Evolutionary conservation across 2,113 vertebrate genomes (phyloP), one percentile per base, ranked within the genome.

Genomic region (Erythrocercus mccallii): DNA sequence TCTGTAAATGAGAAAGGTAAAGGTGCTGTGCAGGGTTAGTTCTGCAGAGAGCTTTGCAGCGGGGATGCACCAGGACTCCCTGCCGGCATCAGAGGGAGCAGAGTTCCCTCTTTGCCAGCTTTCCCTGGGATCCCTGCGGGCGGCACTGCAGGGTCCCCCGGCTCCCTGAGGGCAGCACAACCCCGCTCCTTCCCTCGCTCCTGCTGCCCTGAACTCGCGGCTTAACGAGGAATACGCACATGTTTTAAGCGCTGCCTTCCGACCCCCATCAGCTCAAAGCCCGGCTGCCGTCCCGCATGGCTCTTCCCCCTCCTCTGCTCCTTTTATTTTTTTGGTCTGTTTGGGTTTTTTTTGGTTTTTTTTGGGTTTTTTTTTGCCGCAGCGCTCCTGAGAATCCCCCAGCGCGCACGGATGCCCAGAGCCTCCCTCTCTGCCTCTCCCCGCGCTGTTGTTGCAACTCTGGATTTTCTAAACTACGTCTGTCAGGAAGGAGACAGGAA

Each of bases 401-500:
- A 2, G 90, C 45, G 28, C 79, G 37, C 91, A 74, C 47, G 69
- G 92, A 62, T 65, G 81, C 88, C 8, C n/a, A 78, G 90, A 89
- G 78, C 82, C 85, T 95, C 81, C 47, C 86, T 88, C 12, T 8
- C 33, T 6, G 56, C 12, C 74, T 53, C 98, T 57, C 97, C 94
- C 73, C 3, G 54, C 56, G 83, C 96, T 96, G 96, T 97, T 98
- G 98, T 96, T 98, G 98, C 97, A 98, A 98, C 98, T 98, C 98
- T 98, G 99, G 98, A 96, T 96, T 99, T 98, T 98, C 97, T 95
- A 95, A 97, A 96, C 97, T 96, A 96, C 90, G 90, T 97, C 97
- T 97, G 97, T 98, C 98, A 99, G 99, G 99, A 99, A 99, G 98
- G 98, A 99, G 99, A 99, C 99, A 99, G 99, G 99, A 99, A 99